These are phyloP conservation scores for Octopus sinensis DNA, from an alignment of 1,140 invertebrate genomes.

Conservation along the genomic window DNA sequence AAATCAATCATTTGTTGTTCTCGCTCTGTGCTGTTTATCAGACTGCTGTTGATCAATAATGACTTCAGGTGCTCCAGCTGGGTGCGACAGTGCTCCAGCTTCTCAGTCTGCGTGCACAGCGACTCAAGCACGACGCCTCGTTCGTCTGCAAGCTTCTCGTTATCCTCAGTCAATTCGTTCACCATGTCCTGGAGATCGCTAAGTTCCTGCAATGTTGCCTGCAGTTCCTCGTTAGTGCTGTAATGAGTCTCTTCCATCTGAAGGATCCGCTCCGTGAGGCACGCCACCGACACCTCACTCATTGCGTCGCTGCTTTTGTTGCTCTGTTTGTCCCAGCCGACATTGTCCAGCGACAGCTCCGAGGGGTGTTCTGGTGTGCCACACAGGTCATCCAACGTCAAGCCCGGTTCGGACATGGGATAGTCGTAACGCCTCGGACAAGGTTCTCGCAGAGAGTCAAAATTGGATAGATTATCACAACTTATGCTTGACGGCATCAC, in stretches of 20 bases:
- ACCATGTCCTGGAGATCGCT: constrained; percentile 82
- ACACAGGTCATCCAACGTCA: constrained; percentile 42
- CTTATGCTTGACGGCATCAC: constrained; percentile 39
- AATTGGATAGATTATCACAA: constrained; percentile 47
- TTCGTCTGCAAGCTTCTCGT: constrained; percentile 81
- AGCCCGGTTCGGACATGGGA: constrained; percentile 62
- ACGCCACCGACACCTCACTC: constrained; percentile 86
- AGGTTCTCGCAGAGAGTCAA: constrained; percentile 28
- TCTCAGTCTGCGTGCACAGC: constrained; percentile 86
- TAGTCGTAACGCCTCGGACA: neutral
- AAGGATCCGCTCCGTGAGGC: constrained; percentile 85
- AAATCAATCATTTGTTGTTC: constrained; percentile 82
- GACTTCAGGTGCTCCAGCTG: constrained; percentile 67
- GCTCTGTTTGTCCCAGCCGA: constrained; percentile 79
- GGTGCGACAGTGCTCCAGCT: constrained; percentile 71
- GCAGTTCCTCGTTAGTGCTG: constrained; percentile 90
- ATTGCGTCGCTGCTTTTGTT: constrained; percentile 68
- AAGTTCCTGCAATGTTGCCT: constrained; percentile 88
- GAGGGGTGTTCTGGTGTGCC: constrained; percentile 48
- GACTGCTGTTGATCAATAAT: constrained; percentile 49
- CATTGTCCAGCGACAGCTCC: constrained; percentile 39
- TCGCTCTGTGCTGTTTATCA: constrained; percentile 64
- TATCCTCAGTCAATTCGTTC: constrained; percentile 80
- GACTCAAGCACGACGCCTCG: constrained; percentile 85
- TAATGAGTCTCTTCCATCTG: constrained; percentile 87